Evolutionary conservation across 2,888 invertebrate genomes (phyloP).

Genomic region (Drosophila flavopinicola): DNA sequence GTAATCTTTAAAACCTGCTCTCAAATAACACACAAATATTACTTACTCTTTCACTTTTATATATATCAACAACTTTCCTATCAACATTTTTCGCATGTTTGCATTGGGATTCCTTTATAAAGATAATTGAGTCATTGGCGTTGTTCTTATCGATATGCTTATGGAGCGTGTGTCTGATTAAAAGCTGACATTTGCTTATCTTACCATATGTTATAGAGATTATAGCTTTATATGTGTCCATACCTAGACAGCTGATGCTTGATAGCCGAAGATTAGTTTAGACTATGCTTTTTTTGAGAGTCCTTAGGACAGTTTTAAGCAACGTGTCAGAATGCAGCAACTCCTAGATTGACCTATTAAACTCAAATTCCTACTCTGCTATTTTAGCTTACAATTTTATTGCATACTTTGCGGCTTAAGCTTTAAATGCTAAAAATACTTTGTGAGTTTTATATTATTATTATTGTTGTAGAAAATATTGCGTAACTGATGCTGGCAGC

Average conservation of each 20-base stretch:
- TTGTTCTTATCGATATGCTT: background rate
- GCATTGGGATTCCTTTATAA: background rate
- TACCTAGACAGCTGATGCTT: background rate
- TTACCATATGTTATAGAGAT: too few species aligned
- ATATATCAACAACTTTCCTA: too few species aligned
- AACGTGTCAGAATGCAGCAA: background rate
- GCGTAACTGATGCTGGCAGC: constrained; percentile 26
- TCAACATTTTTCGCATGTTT: background rate
- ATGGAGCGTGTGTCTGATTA: background rate
- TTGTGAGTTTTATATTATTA: constrained; percentile 19
- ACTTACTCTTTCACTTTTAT: too few species aligned
- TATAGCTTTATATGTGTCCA: too few species aligned
- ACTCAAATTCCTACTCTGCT: constrained; percentile 1
- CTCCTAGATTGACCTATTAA: background rate
- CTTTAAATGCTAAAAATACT: constrained; percentile 7
- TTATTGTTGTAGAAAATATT: constrained; percentile 26
- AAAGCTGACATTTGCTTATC: background rate
- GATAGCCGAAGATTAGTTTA: too few species aligned
- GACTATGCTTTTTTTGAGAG: background rate
- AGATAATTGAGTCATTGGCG: background rate
- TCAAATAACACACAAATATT: too few species aligned
- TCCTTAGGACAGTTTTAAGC: background rate
- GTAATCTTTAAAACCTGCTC: too few species aligned
- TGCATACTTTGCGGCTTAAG: constrained; percentile 24
- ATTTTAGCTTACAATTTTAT: constrained; percentile 4